Base-by-base conservation (phyloP, 2,113 vertebrate species). In the Otis tarda region DNA sequence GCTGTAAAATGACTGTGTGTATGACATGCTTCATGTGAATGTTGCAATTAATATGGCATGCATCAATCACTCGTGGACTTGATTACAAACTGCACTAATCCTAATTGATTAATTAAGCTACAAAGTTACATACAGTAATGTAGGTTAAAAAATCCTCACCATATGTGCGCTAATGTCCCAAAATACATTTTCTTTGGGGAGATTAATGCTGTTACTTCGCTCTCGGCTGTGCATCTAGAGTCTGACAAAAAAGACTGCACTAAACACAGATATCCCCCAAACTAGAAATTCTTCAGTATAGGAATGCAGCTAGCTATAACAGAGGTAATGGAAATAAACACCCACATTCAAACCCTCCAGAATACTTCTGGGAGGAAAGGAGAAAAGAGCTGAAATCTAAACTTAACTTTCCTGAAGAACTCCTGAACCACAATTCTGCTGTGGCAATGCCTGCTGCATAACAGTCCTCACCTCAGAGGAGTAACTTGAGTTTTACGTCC, bases 21-120 rank as follows among this genome's bases (percentile, higher is more conserved):
- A 89, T 93, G 95, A 94, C 93, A 95, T 82, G 90, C 89, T 95
- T 93, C 93, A 63, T 77, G 87, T 79, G 93, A 96, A 95, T 70
- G 76, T 52, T 93, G 83, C 93, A 94, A 92, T 97, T 97, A 97
- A 95, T 93, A 79, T 3, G 15, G 79, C 94, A 90, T 83, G 76
- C 90, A 97, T 96, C 95, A 94, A 96, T 97, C 96, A 95, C 83
- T 93, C 89, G 85, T 89, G 92, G 92, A 96, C 87, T 94, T 95
- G 95, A 96, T 95, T 94, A 87, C 83, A 94, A 95, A 97, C 82
- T 89, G 69, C 68, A 77, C 86, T 94, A 93, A 90, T 94, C 83
- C 82, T 97, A 96, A 97, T 85, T 90, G 92, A 96, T 97, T 97
- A 96, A 95, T 96, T 97, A 95, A 82, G 56, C 56, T 60, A 35